phyloP scores from a whole-genome alignment of 2,888 invertebrate species.

The Malthinus flaveolus region DNA sequence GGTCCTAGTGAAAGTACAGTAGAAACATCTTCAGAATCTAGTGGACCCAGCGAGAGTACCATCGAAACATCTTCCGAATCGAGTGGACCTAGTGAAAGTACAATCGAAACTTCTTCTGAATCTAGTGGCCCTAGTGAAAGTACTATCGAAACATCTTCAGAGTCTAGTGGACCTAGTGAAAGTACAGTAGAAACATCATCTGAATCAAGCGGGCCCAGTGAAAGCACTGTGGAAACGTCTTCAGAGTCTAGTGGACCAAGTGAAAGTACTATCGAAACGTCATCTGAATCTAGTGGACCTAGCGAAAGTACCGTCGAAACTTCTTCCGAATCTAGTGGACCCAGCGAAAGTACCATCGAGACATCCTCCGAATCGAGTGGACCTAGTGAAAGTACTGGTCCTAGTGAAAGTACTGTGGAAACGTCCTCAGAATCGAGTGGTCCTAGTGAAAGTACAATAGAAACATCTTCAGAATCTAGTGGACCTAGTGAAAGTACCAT shows the following conservation, averaged over 20 bases:
- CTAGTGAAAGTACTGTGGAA: conserved; percentile 3
- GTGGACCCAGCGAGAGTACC: background rate
- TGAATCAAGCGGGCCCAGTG: conserved; percentile 18
- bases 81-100: conserved; percentile 11
- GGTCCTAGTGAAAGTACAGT: too few species aligned
- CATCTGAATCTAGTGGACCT: background rate
- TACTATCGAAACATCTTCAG: background rate
- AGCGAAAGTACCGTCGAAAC: background rate
- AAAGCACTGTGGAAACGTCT: too few species aligned
- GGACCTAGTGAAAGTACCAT: conserved; percentile 23
- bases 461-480: too few species aligned
- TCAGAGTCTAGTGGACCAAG: background rate
- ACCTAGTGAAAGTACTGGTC: background rate
- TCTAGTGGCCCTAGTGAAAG: background rate
- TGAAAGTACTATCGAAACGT: background rate
- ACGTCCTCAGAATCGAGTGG: conserved; percentile 5
- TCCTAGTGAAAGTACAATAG: background rate
- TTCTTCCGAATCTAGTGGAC: background rate
- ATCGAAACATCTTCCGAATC: background rate
- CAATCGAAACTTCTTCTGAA: conserved; percentile 20
- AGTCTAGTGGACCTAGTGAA: background rate
- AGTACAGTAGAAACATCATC: background rate
- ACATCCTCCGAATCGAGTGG: too few species aligned
- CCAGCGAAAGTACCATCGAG: background rate
- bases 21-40: background rate